phyloP scores from a whole-genome alignment of 92 coral and sea anemone species.

The Palythoa heliodiscus region DNA sequence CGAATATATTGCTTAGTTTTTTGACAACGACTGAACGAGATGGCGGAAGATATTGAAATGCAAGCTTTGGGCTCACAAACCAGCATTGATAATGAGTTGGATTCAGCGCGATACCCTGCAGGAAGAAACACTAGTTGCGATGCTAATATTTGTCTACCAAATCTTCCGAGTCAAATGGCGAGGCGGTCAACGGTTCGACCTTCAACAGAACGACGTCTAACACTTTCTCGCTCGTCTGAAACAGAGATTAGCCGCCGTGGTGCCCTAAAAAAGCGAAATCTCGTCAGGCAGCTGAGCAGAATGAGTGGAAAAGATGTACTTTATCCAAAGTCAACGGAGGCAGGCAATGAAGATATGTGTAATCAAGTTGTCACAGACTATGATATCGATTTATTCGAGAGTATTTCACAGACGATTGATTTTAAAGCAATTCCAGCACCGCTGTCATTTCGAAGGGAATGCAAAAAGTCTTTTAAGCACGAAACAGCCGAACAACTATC shows the following conservation, averaged over 20 bases:
- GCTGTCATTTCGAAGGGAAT: constrained; percentile 73
- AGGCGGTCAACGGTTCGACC: constrained; percentile 59
- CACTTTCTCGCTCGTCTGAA: constrained; percentile 4
- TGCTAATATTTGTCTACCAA: constrained; percentile 33
- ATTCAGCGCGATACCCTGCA: background rate
- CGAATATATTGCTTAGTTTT: background rate
- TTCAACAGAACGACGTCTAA: constrained; percentile 10
- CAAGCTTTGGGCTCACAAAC: background rate
- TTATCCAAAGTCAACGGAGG: constrained; percentile 1
- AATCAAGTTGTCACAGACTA: constrained; percentile 29
- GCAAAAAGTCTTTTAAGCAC: constrained; percentile 54
- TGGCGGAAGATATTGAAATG: constrained; percentile 42
- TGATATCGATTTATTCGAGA: constrained; percentile 44
- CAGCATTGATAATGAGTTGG: background rate
- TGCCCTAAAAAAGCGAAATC: constrained; percentile 25
- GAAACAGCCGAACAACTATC: constrained; percentile 56
- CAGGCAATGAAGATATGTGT: constrained; percentile 27
- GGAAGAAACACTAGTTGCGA: background rate
- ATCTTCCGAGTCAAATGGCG: constrained; percentile 78
- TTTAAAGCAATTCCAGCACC: constrained; percentile 85
- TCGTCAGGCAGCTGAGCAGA: constrained; percentile 7
- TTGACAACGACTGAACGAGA: background rate
- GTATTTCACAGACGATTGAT: constrained; percentile 57
- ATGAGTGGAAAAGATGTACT: background rate
- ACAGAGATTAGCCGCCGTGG: constrained; percentile 16